These are phyloP conservation scores for Deladenus siricidicola DNA, from an alignment of 2,888 invertebrate genomes.

Conservation along the genomic window DNA sequence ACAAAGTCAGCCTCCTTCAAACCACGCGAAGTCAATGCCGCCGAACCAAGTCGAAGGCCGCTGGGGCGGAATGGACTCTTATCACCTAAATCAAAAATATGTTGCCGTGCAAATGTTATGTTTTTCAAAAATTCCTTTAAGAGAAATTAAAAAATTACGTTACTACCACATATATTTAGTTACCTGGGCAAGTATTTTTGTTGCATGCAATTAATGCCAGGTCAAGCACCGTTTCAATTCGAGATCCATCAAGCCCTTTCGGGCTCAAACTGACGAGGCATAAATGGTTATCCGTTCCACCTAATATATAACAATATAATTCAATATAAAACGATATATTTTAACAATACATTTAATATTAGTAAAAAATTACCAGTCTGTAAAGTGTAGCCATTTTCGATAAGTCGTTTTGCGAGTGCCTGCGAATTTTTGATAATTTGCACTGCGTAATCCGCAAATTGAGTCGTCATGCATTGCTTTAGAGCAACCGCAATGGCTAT, in stretches of 20 bases:
- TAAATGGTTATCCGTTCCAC: slow-evolving; percentile 87
- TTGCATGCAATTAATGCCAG: slow-evolving; percentile 85
- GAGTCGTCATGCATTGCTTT: slow-evolving; percentile 72
- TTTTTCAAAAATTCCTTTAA: not conserved
- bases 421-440: slow-evolving; percentile 77
- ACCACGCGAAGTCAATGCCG: slow-evolving; percentile 85
- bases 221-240: slow-evolving; percentile 80
- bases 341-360: slow-evolving; percentile 23
- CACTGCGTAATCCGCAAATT: slow-evolving; percentile 75
- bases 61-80: slow-evolving; percentile 89
- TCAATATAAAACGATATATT: too few relatives aligned
- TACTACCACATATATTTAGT: not conserved
- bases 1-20: slow-evolving; percentile 75
- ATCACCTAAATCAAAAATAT: slow-evolving; percentile 58
- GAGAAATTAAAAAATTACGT: not conserved
- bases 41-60: slow-evolving; percentile 84
- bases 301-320: too few relatives aligned
- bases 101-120: not conserved
- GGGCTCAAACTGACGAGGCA: slow-evolving; percentile 75
- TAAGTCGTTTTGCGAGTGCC: slow-evolving; percentile 66
- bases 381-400: slow-evolving; percentile 65
- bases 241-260: slow-evolving; percentile 55
- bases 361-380: slow-evolving; percentile 55
- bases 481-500: slow-evolving; percentile 75
- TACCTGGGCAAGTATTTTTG: slow-evolving; percentile 84